Evolutionary conservation across 2,113 vertebrate genomes (phyloP).

Genomic region (Candoia aspera): DNA sequence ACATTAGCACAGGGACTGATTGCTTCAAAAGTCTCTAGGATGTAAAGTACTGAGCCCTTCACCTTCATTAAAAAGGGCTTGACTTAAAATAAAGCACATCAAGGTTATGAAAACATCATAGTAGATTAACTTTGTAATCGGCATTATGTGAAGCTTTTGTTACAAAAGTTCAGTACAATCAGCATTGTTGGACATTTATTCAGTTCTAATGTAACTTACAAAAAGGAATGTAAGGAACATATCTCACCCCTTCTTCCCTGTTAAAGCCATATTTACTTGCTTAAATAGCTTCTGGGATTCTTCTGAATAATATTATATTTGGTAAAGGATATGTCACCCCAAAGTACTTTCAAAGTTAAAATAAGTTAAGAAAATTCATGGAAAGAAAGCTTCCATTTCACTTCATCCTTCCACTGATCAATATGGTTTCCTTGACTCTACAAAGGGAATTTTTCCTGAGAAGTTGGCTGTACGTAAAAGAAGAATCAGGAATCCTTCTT

Average conservation of each 20-base stretch:
- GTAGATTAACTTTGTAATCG: neutral
- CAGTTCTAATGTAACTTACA: neutral
- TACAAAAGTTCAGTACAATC: neutral
- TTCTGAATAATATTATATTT: neutral
- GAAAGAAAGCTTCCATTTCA: neutral
- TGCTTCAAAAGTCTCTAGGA: neutral
- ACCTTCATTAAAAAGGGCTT: neutral
- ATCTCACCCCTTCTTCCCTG: neutral
- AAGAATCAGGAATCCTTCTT: neutral
- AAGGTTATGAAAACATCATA: neutral
- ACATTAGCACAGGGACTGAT: neutral
- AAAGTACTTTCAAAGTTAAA: neutral
- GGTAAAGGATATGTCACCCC: neutral
- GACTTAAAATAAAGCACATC: neutral
- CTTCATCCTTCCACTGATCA: neutral
- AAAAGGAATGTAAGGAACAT: neutral
- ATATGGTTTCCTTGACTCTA: neutral
- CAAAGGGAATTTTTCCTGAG: neutral
- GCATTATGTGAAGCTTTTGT: neutral
- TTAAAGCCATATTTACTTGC: neutral
- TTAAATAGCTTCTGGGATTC: neutral
- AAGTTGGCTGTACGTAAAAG: neutral
- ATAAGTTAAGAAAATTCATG: neutral
- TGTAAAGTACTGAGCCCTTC: neutral
- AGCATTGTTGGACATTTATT: neutral